A percentile compares a stretch with the other conserved stretches of the same genome.
Conservation (phyloP, 1,140 invertebrate species). For the Drosophila dunni region DNA sequence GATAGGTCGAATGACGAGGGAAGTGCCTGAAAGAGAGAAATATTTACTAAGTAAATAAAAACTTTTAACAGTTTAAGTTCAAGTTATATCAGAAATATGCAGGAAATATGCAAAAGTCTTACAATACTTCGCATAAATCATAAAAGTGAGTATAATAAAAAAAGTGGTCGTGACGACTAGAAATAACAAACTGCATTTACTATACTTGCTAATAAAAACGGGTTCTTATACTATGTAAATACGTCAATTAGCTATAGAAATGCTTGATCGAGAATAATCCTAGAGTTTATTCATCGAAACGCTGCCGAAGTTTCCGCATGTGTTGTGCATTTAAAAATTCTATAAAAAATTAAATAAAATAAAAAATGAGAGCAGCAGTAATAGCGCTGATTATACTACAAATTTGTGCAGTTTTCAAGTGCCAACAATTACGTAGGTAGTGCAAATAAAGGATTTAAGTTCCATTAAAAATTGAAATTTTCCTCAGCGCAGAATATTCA, state of each 20-base stretch:
- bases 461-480: background rate
- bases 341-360: background rate
- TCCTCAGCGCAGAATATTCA: conserved; percentile 12
- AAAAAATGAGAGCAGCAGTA: conserved; percentile 22
- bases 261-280: conserved; percentile 5
- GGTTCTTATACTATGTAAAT: conserved; percentile 44
- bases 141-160: too few species aligned
- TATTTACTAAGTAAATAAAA: background rate
- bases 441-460: background rate
- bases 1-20: too few species aligned
- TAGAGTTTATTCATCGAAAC: conserved; percentile 25
- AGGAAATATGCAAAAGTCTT: too few species aligned
- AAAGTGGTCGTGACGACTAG: too few species aligned
- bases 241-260: conserved; percentile 23
- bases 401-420: conserved; percentile 1
- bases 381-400: conserved; percentile 5
- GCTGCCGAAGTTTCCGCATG: conserved; percentile 7
- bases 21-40: too few species aligned
- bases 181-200: background rate
- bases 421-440: conserved; percentile 30
- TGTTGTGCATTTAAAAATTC: background rate
- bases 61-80: too few species aligned
- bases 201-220: conserved; percentile 13
- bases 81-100: background rate
- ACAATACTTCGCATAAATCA: too few species aligned